Conservation (phyloP, 2,888 invertebrate genomes). For the Patella depressa region DNA sequence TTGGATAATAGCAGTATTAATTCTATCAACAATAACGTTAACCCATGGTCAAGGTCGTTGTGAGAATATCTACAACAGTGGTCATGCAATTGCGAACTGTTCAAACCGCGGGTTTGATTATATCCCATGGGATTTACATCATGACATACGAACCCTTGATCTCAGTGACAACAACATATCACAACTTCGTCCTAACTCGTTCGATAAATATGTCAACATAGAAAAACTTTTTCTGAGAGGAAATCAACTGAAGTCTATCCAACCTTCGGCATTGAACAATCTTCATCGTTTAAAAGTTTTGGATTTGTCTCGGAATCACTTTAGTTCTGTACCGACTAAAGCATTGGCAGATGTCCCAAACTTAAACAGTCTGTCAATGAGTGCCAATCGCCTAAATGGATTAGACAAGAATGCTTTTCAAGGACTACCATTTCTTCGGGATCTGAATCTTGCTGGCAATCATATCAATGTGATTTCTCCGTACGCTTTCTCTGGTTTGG, state of each 20-base stretch:
- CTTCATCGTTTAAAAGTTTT: slow-evolving; percentile 45
- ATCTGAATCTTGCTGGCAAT: slow-evolving; percentile 25
- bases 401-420: slow-evolving; percentile 50
- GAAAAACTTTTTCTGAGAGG: slow-evolving; percentile 52
- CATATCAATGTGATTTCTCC: slow-evolving; percentile 18
- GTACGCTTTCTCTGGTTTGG: slow-evolving; percentile 23
- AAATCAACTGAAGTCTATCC: slow-evolving; percentile 50
- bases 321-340: slow-evolving; percentile 41
- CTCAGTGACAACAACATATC: slow-evolving; percentile 54
- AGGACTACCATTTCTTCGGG: slow-evolving; percentile 45
- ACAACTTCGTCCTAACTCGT: slow-evolving; percentile 43
- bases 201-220: slow-evolving; percentile 55
- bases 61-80: slow-evolving; percentile 25
- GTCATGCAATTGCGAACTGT: slow-evolving; percentile 51
- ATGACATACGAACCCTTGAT: slow-evolving; percentile 51
- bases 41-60: background rate
- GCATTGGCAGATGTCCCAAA: slow-evolving; percentile 42
- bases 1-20: too few species aligned
- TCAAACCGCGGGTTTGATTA: slow-evolving; percentile 40
- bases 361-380: slow-evolving; percentile 51
- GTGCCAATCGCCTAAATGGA: slow-evolving; percentile 54
- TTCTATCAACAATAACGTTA: too few species aligned
- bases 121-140: slow-evolving; percentile 55
- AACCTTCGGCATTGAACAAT: slow-evolving; percentile 45
- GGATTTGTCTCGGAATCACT: slow-evolving; percentile 52